Evolutionary conservation across 1,140 invertebrate species (phyloP).

Genomic region (Neodiprion fabricii): DNA sequence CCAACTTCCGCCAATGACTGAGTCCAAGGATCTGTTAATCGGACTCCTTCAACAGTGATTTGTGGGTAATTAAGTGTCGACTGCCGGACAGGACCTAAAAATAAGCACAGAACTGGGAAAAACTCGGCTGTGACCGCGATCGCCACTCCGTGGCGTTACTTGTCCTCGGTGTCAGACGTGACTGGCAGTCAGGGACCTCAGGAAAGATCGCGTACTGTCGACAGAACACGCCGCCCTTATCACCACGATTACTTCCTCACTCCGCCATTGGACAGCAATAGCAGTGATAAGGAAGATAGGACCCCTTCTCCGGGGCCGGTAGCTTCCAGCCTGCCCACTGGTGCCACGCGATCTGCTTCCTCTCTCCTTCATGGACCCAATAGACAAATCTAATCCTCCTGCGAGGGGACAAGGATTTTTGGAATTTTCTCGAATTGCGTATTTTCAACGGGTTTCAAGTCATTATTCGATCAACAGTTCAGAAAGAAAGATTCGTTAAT

Average conservation of each 20-base stretch:
- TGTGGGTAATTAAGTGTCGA: too few relatives aligned
- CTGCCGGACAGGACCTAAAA: too few relatives aligned
- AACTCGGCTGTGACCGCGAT: neutral
- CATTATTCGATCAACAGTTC: too few relatives aligned
- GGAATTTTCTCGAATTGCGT: too few relatives aligned
- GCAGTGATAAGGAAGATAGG: conserved; percentile 12
- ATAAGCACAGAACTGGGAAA: too few relatives aligned
- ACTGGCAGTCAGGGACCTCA: neutral
- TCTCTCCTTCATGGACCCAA: neutral
- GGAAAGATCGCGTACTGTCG: neutral
- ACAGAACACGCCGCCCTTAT: conserved; percentile 13
- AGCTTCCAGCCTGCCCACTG: neutral
- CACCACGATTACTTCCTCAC: conserved; percentile 11
- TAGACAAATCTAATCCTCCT: too few relatives aligned
- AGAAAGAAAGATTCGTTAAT: too few relatives aligned
- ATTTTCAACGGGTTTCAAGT: too few relatives aligned
- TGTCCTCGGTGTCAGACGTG: conserved; percentile 13
- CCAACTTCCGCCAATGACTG: too few relatives aligned
- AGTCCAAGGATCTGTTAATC: too few relatives aligned
- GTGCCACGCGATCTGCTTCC: neutral
- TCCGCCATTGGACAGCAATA: conserved; percentile 14
- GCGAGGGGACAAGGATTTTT: too few relatives aligned
- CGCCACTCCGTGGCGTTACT: neutral
- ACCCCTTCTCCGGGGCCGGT: neutral
- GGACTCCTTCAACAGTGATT: too few relatives aligned